Percentiles rank a stretch among this genome's conserved stretches.
phyloP scores from a whole-genome alignment of 2,888 invertebrate genomes.

The Scaptomyza parva region DNA sequence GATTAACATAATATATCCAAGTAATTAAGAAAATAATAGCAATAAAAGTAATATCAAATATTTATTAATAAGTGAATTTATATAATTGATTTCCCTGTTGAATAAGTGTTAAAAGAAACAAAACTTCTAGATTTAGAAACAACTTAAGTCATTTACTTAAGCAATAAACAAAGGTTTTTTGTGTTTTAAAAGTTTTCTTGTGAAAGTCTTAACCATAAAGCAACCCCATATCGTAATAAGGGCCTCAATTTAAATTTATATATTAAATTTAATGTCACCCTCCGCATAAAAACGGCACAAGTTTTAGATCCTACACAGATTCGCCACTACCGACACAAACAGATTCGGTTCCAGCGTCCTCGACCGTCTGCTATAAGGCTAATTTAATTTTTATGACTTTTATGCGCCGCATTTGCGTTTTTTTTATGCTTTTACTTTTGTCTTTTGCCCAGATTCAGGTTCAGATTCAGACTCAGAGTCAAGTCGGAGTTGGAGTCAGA shows the following conservation, averaged over 20 bases:
- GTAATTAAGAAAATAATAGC: neutral
- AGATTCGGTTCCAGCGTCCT: slow-evolving; percentile 28
- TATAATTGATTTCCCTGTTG: neutral
- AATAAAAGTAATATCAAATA: too few relatives aligned
- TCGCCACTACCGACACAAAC: slow-evolving; percentile 7
- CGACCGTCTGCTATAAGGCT: slow-evolving; percentile 60
- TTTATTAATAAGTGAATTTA: neutral
- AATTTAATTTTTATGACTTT: slow-evolving; percentile 77
- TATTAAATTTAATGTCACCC: slow-evolving; percentile 38
- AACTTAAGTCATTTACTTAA: neutral
- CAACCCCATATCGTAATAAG: slow-evolving; percentile 6
- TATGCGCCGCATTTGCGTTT: slow-evolving; percentile 61
- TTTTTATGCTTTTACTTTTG: slow-evolving; percentile 39
- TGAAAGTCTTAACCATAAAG: neutral
- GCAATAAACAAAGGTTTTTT: neutral
- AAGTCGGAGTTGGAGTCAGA: slow-evolving; percentile 13
- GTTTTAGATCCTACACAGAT: slow-evolving; percentile 17
- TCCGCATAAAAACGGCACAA: slow-evolving; percentile 32
- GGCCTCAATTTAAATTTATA: slow-evolving; percentile 34
- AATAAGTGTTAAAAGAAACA: neutral
- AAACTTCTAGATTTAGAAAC: neutral
- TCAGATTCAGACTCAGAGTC: slow-evolving; percentile 4
- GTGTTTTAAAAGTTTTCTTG: neutral
- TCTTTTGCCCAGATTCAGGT: slow-evolving; percentile 38
- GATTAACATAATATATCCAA: neutral